These are phyloP conservation scores for Cyprinella venusta DNA, from an alignment of 2,797 vertebrate genomes.

Conservation along the genomic window DNA sequence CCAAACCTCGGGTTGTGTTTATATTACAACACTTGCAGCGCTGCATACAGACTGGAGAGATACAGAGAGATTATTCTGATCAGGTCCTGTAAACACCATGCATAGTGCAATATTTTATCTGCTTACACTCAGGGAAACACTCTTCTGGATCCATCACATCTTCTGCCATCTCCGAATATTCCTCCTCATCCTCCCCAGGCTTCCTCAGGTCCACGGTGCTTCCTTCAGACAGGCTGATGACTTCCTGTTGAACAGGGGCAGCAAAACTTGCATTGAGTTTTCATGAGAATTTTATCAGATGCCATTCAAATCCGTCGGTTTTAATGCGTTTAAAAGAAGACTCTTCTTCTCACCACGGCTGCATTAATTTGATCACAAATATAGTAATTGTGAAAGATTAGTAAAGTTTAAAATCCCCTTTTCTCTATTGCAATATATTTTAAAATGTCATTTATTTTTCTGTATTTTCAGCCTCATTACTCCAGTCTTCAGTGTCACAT, in stretches of 20 bases:
- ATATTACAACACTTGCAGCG: slow-evolving; percentile 78
- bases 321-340: neutral
- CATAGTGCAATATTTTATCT: neutral
- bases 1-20: slow-evolving; percentile 75
- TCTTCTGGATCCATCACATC: slow-evolving; percentile 93
- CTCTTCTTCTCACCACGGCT: neutral
- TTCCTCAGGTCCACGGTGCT: slow-evolving; percentile 96
- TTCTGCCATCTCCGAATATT: slow-evolving; percentile 83
- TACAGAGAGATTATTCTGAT: neutral
- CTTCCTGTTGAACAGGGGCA: slow-evolving; percentile 70
- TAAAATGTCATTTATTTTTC: neutral
- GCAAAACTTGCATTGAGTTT: slow-evolving; percentile 4
- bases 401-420: no score
- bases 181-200: slow-evolving; percentile 87
- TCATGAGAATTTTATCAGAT: neutral
- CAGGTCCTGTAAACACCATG: neutral
- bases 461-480: neutral
- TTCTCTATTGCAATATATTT: neutral
- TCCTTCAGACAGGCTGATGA: slow-evolving; percentile 90
- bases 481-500: neutral
- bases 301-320: neutral
- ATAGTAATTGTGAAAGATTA: neutral
- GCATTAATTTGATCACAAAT: neutral
- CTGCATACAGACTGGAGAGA: slow-evolving; percentile 77
- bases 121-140: slow-evolving; percentile 91